Percentiles rank a stretch among this genome's conserved stretches.
Evolutionary conservation across 2,113 vertebrate genomes (phyloP).

Genomic region (Dipodomys merriami): DNA sequence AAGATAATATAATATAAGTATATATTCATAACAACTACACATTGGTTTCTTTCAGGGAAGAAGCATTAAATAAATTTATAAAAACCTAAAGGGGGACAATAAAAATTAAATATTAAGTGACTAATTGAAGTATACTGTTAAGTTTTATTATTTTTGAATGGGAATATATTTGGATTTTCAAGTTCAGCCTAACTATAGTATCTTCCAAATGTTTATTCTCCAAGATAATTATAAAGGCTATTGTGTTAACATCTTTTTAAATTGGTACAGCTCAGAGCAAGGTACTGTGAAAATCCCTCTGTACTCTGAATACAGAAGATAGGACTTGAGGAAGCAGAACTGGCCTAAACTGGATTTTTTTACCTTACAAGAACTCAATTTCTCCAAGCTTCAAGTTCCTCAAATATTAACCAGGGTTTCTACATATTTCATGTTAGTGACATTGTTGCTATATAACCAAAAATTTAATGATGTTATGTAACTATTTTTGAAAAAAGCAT

Average conservation of each 20-base stretch:
- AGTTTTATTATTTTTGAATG: conserved; percentile 21
- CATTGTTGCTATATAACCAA: background rate
- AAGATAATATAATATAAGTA: background rate
- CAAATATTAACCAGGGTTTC: background rate
- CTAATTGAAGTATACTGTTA: background rate
- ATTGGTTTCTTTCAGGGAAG: background rate
- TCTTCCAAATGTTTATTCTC: background rate
- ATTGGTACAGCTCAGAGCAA: conserved; percentile 14
- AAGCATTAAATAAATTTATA: conserved; percentile 35
- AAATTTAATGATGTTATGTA: background rate
- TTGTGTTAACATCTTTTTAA: background rate
- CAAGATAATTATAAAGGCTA: conserved; percentile 19
- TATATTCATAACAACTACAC: background rate
- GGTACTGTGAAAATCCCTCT: background rate
- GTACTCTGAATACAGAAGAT: conserved; percentile 28
- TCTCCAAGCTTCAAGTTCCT: conserved; percentile 51
- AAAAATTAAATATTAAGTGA: conserved; percentile 1
- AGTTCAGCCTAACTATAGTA: background rate
- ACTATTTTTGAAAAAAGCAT: background rate
- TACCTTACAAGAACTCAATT: background rate
- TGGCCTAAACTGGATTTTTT: conserved; percentile 12
- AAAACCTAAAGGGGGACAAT: conserved; percentile 15
- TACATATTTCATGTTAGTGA: background rate
- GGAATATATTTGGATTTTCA: conserved; percentile 5
- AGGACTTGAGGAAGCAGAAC: conserved; percentile 8